phyloP scores from a whole-genome alignment of 30 jellyfish, hydroid and myxozoan species.

The Aurelia sp. region DNA sequence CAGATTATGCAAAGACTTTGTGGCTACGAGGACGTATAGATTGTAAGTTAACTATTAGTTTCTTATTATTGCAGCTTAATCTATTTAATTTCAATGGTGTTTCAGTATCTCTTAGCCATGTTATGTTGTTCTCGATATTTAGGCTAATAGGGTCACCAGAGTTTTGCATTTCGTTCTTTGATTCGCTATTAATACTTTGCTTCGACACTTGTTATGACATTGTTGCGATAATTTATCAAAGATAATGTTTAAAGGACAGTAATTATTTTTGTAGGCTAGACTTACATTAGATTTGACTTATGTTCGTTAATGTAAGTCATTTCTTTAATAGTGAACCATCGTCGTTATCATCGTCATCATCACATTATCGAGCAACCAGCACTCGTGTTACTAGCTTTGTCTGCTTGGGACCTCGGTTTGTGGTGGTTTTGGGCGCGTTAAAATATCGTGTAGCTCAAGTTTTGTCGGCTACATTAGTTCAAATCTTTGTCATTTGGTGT shows the following conservation, averaged over 20 bases:
- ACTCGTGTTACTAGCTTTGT: not conserved
- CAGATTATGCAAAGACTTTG: too few relatives aligned
- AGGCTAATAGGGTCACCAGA: not conserved
- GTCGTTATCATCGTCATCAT: not conserved
- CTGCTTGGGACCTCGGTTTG: not conserved
- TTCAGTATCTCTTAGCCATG: not conserved
- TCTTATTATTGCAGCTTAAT: too few relatives aligned
- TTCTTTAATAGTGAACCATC: not conserved
- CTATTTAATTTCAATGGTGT: too few relatives aligned
- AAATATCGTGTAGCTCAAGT: constrained; percentile 7
- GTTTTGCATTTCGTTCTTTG: not conserved
- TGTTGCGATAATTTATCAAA: not conserved
- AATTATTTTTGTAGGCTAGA: not conserved
- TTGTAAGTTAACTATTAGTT: too few relatives aligned
- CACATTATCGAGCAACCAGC: not conserved
- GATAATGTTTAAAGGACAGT: not conserved
- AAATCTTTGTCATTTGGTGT: too few relatives aligned
- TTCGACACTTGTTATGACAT: not conserved
- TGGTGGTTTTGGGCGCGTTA: not conserved
- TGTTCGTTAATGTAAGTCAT: not conserved
- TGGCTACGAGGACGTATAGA: too few relatives aligned
- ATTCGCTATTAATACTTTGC: not conserved
- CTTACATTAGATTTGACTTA: not conserved
- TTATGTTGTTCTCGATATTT: constrained; percentile 2
- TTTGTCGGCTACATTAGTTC: not conserved